Evolutionary conservation across 2,113 vertebrate species (phyloP).

Genomic region (Takifugu flavidus): DNA sequence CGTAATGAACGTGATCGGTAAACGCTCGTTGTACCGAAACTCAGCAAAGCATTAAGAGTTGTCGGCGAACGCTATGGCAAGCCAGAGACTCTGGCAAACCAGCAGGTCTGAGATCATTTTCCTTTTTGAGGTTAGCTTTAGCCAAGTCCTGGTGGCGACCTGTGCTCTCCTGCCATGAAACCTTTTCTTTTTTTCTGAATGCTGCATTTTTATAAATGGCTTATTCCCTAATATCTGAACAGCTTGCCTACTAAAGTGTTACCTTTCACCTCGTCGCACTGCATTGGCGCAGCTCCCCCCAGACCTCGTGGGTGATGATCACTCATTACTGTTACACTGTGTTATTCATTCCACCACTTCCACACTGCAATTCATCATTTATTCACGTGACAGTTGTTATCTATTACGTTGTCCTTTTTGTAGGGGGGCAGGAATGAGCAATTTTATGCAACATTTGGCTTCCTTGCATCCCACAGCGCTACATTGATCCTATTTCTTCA

Average conservation of each 20-base stretch:
- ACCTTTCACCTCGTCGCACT: conserved; percentile 31
- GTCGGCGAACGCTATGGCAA: too few relatives aligned
- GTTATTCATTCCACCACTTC: conserved; percentile 55
- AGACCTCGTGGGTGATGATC: conserved; percentile 56
- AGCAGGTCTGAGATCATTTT: too few relatives aligned
- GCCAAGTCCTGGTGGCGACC: neutral
- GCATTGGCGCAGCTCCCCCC: conserved; percentile 38
- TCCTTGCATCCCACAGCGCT: conserved; percentile 40
- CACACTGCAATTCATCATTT: conserved; percentile 58
- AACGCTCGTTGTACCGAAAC: too few relatives aligned
- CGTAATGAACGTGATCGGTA: too few relatives aligned
- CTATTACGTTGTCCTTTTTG: conserved; percentile 60
- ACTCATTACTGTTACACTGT: conserved; percentile 43
- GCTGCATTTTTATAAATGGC: too few relatives aligned
- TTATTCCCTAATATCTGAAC: conserved; percentile 6
- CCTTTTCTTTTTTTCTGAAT: too few relatives aligned
- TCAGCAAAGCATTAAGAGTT: too few relatives aligned
- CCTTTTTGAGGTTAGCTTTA: neutral
- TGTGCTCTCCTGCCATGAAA: conserved; percentile 16
- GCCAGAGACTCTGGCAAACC: too few relatives aligned
- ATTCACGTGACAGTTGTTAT: conserved; percentile 68
- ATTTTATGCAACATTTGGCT: conserved; percentile 72
- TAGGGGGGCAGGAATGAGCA: conserved; percentile 56
- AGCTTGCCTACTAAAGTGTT: conserved; percentile 15
- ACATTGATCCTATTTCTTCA: conserved; percentile 43